Conservation (phyloP, 2,888 invertebrate genomes). For the Plagodis pulveraria region DNA sequence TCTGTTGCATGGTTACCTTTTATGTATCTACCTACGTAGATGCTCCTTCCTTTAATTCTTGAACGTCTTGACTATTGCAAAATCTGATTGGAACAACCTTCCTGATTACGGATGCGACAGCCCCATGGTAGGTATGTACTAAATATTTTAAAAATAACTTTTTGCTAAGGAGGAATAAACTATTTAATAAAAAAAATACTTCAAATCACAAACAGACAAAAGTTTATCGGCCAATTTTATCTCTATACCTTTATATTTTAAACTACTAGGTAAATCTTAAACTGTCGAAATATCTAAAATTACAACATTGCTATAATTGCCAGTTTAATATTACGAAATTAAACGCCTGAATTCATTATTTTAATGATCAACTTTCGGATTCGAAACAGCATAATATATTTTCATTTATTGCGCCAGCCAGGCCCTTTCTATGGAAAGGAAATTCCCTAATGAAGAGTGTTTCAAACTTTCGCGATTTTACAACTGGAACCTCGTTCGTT, state of each 20-base stretch:
- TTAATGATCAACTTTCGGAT: conserved; percentile 43
- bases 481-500: conserved; percentile 34
- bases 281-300: conserved; percentile 5
- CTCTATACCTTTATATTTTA: not conserved
- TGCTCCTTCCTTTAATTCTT: too few relatives aligned
- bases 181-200: too few relatives aligned
- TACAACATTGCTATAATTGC: conserved; percentile 18
- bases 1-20: too few relatives aligned
- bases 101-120: too few relatives aligned
- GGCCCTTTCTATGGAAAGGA: conserved; percentile 35
- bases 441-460: conserved; percentile 50
- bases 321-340: conserved; percentile 23
- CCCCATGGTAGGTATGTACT: too few relatives aligned
- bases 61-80: too few relatives aligned
- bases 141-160: too few relatives aligned
- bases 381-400: conserved; percentile 40
- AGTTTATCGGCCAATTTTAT: not conserved
- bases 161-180: too few relatives aligned
- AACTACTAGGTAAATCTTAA: conserved; percentile 2
- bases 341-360: conserved; percentile 43
- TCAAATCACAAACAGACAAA: too few relatives aligned
- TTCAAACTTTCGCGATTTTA: conserved; percentile 45
- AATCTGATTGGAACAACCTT: too few relatives aligned
- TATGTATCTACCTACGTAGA: too few relatives aligned
- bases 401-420: conserved; percentile 40